Evolutionary conservation across 2,888 invertebrate species (phyloP).

Genomic region (Callyntrura guangdongensis): DNA sequence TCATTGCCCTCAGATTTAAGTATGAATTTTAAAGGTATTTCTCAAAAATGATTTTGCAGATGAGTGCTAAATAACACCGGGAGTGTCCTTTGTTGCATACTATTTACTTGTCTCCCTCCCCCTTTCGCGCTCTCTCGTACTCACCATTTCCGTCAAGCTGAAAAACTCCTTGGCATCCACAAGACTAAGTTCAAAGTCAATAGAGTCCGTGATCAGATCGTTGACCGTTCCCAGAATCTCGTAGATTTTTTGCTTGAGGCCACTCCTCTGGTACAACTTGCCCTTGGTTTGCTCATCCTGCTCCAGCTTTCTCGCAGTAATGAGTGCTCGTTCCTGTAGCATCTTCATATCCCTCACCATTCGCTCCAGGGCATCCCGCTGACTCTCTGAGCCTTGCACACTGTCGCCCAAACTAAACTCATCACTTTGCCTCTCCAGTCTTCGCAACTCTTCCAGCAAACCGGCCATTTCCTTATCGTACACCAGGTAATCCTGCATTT

Average conservation of each 20-base stretch:
- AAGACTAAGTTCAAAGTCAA: constrained; percentile 76
- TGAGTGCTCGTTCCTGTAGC: constrained; percentile 77
- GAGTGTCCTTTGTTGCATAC: too few species aligned
- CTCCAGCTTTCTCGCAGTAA: constrained; percentile 73
- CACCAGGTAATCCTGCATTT: constrained; percentile 91
- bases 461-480: constrained; percentile 91
- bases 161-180: constrained; percentile 80
- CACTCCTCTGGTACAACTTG: constrained; percentile 75
- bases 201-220: constrained; percentile 79
- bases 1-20: too few species aligned
- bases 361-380: constrained; percentile 66
- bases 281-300: constrained; percentile 65
- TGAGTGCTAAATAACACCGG: too few species aligned
- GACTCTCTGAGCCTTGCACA: constrained; percentile 57
- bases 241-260: constrained; percentile 78
- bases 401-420: constrained; percentile 76
- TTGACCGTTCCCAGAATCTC: constrained; percentile 78
- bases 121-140: too few species aligned
- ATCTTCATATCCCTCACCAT: constrained; percentile 76
- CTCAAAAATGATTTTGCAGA: too few species aligned
- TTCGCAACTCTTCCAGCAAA: constrained; percentile 88
- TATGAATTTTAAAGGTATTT: too few species aligned
- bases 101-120: too few species aligned
- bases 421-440: constrained; percentile 88
- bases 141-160: constrained; percentile 75